Evolutionary conservation across 2,113 vertebrate species (phyloP), one percentile per base, ranked within the genome.

Genomic region (Glaucidium brasilianum): DNA sequence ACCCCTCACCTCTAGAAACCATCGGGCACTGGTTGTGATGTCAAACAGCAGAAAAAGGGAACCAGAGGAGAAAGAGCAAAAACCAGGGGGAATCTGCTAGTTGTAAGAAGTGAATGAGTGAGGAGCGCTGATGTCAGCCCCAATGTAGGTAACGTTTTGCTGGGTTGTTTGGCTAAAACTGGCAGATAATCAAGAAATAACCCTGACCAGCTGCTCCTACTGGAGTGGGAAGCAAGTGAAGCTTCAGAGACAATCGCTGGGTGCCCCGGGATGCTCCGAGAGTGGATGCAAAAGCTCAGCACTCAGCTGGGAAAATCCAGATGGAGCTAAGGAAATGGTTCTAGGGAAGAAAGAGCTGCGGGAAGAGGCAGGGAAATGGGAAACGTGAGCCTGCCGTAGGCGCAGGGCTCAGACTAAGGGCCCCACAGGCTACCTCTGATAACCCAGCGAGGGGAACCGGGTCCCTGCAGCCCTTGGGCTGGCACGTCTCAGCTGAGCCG

Each of bases 241-340:
- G 47, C 18, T 2, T 5, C 30, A 29, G 43, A 2, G 50, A 43
- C 3, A 2, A 12, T 43, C 10, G 6, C 23, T 8, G 37, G 50
- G 43, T 29, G 56, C 58, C 37, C 26, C 60, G 23, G 15, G 66
- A 56, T 1, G 5, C 66, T 49, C 63, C 29, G 12, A 76, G 39
- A 19, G 21, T 0, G 30, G 64, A 26, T 1, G 1, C 0, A 1
- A 26, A 35, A 52, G 43, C 47, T 71, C 88, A 55, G 19, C 12
- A 2, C 37, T 47, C 68, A 15, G 32, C 50, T 34, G 55, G 15
- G 72, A 32, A 32, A 50, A 15, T 30, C 32, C 45, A 64, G 39
- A 25, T 7, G 5, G 26, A 15, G 58, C 19, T 19, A 18, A 52
- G 34, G 34, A 50, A 32, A 64, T 3, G 25, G 18, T 71, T 27